A percentile compares a stretch with the other conserved stretches of the same genome.
Conservation (phyloP, 2,113 vertebrate species). For the Amphiprion percula region DNA sequence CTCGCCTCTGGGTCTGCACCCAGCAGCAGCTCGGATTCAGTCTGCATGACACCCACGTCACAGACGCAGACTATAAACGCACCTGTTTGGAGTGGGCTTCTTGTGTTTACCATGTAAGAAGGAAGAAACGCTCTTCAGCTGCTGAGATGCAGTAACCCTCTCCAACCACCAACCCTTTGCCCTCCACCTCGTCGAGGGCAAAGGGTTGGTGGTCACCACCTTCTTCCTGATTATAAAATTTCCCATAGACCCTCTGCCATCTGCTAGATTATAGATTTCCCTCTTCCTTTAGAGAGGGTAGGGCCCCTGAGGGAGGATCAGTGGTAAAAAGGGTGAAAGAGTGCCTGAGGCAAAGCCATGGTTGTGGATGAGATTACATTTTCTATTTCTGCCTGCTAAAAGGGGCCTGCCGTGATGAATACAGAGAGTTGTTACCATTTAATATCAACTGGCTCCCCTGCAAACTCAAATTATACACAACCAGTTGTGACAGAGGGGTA, state of each 20-base stretch:
- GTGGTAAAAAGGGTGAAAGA: constrained; percentile 81
- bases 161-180: constrained; percentile 20
- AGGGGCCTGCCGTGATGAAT: constrained; percentile 78
- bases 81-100: constrained; percentile 36
- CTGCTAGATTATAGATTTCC: constrained; percentile 86
- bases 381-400: constrained; percentile 81
- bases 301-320: constrained; percentile 82
- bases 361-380: constrained; percentile 82
- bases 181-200: constrained; percentile 17
- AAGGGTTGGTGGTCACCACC: constrained; percentile 50
- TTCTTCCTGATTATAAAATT: constrained; percentile 77
- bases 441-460: constrained; percentile 80
- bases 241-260: constrained; percentile 84
- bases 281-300: constrained; percentile 76
- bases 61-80: constrained; percentile 35
- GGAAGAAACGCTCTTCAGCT: constrained; percentile 19
- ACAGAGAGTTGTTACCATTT: constrained; percentile 82
- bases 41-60: constrained; percentile 48
- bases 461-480: constrained; percentile 83
- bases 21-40: constrained; percentile 51
- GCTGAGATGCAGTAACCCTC: constrained; percentile 43
- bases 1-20: constrained; percentile 51
- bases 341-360: constrained; percentile 77
- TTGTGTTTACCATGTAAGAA: constrained; percentile 17
- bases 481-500: constrained; percentile 77